Evolutionary conservation across 1,140 invertebrate species (phyloP), one percentile per base, ranked within the genome.

Genomic region (Drosophila neocordata): DNA sequence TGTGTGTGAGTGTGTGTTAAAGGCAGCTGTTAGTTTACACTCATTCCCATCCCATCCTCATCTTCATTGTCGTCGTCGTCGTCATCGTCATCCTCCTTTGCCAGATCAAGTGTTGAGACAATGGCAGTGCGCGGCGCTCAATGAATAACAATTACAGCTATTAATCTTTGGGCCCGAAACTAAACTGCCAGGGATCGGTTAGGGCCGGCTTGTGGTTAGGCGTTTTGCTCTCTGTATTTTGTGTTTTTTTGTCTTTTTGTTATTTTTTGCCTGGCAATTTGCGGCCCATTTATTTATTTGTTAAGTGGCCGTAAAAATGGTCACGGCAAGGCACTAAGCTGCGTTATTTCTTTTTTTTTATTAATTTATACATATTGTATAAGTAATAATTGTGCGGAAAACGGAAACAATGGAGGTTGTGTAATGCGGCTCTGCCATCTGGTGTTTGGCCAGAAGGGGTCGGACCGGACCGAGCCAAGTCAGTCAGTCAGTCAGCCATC

Each of bases 401-500:
- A 89, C 79, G 87, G 81, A 87, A 89, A 89, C 87, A 89, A 89
- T 89, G 87, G 87, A 89, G 81, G 83, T 85, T 85, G 82, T 85
- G 82, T 73, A 89, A 88, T 88, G 83, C 73, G 71, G 83, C 80
- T 74, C 67, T 65, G 67, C 69, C 35, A 75, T 65, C 73, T 67
- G 70, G 81, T 65, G 34, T 51, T 58, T 37, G 55, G 12, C 12
- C 22, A 41, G 41, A 48, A 61, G 64, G 57, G 57, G 58, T 52
- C 44, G 63, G 48, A 27, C 53, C 65, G 59, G 70, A 27, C 53
- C 62, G 59, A 66, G 71, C 18, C 68, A 55, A 44, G 60, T 48
- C 71, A 67, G 60, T 53, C 75, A 75, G 79, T 64, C 69, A 65
- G 67, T 64, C 69, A 65, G 67, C 31, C 64, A 66, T 51, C 48